These are phyloP conservation scores for Pycnomerus fuliginosus DNA, from an alignment of 2,888 invertebrate genomes.

Conservation along the genomic window DNA sequence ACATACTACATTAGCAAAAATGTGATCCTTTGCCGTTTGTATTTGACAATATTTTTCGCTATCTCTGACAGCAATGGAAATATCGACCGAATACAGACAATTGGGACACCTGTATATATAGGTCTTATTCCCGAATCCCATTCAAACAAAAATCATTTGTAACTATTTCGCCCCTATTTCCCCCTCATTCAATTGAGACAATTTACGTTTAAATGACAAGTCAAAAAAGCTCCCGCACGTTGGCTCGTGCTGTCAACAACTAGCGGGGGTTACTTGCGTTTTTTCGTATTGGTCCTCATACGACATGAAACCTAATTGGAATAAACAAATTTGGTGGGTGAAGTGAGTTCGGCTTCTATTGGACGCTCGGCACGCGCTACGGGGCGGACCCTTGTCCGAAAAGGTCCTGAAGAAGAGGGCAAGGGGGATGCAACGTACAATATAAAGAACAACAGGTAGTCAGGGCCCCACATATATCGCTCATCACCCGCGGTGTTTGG, in stretches of 20 bases:
- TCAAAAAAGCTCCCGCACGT: too few relatives aligned
- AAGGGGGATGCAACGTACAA: constrained; percentile 19
- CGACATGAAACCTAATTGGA: constrained; percentile 32
- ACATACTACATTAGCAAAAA: too few relatives aligned
- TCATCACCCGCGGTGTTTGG: constrained; percentile 1
- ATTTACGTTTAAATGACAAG: too few relatives aligned
- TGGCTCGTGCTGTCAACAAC: constrained; percentile 3
- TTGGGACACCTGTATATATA: too few relatives aligned
- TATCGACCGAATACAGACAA: too few relatives aligned
- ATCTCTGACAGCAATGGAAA: too few relatives aligned
- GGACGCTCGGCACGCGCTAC: constrained; percentile 45
- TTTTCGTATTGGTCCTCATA: constrained; percentile 30
- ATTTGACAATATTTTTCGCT: too few relatives aligned
- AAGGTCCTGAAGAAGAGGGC: constrained; percentile 27
- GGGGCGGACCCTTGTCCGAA: constrained; percentile 35
- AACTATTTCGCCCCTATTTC: too few relatives aligned
- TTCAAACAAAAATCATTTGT: too few relatives aligned
- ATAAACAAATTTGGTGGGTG: constrained; percentile 28
- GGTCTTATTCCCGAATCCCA: too few relatives aligned
- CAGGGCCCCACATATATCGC: constrained; percentile 3
- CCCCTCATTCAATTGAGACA: too few relatives aligned
- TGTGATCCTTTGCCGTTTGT: too few relatives aligned
- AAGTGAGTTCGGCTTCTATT: constrained; percentile 33
- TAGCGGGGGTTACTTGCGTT: constrained; percentile 5
- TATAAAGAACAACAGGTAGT: constrained; percentile 43